phyloP scores from a whole-genome alignment of 1,140 invertebrate species.

The Bombus sylvicola region DNA sequence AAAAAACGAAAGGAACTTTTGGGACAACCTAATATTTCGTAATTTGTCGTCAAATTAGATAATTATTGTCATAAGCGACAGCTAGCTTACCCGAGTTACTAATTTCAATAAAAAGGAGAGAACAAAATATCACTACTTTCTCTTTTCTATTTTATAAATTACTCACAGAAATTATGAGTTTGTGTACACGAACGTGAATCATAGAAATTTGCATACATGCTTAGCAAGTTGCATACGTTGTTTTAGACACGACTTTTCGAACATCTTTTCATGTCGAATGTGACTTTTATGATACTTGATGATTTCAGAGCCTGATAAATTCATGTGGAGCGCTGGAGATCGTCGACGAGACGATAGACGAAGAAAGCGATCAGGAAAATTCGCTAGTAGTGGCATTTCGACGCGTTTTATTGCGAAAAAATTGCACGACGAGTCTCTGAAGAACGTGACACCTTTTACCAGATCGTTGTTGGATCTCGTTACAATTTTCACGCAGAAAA shows the following conservation, averaged over 20 bases:
- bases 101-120: not conserved
- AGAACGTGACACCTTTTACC: slow-evolving; percentile 43
- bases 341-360: slow-evolving; percentile 18
- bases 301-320: slow-evolving; percentile 13
- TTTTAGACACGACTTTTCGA: not conserved
- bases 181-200: not conserved
- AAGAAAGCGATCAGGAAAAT: not conserved
- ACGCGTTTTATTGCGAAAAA: slow-evolving; percentile 6
- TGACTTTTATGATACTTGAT: too few species aligned
- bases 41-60: not conserved
- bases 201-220: not conserved
- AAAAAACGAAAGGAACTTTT: too few species aligned
- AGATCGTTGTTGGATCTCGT: slow-evolving; percentile 49
- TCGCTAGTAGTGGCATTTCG: not conserved
- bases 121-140: not conserved
- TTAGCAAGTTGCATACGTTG: not conserved
- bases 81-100: not conserved
- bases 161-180: not conserved
- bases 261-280: not conserved
- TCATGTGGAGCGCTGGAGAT: slow-evolving; percentile 20
- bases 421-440: slow-evolving; percentile 18
- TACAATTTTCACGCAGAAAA: slow-evolving; percentile 12
- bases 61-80: not conserved
- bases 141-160: not conserved
- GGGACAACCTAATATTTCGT: too few species aligned